A percentile compares a stretch with the other conserved stretches of the same genome.
Evolutionary conservation across 2,797 vertebrate genomes (phyloP).

Genomic region (Poecilia wingei): DNA sequence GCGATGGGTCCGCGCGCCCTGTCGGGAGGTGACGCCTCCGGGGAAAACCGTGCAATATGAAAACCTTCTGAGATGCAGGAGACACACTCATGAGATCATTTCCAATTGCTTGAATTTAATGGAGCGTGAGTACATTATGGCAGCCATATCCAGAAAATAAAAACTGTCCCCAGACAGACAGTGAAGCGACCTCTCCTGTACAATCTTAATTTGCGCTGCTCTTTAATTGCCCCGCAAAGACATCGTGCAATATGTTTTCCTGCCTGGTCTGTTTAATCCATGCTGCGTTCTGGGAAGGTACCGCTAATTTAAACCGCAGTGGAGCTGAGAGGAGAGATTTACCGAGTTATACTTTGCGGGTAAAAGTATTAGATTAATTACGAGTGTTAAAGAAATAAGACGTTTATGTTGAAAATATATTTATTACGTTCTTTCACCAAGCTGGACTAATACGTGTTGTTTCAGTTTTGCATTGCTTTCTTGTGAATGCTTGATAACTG

Average conservation of each 20-base stretch:
- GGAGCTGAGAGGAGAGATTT: constrained; percentile 32
- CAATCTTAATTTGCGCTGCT: constrained; percentile 38
- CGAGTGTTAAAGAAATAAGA: neutral
- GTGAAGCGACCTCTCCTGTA: constrained; percentile 41
- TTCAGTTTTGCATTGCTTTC: neutral
- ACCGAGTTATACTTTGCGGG: constrained; percentile 16
- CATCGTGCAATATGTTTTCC: constrained; percentile 56
- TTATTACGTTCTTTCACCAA: neutral
- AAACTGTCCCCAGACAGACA: constrained; percentile 29
- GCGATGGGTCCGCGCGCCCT: constrained; percentile 51
- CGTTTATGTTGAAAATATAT: neutral
- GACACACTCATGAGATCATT: constrained; percentile 26
- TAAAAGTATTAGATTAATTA: constrained; percentile 11
- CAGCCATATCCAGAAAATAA: constrained; percentile 29
- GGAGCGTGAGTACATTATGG: constrained; percentile 38
- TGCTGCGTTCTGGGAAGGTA: constrained; percentile 30
- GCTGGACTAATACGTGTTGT: neutral
- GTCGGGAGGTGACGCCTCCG: constrained; percentile 13
- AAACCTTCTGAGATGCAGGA: constrained; percentile 36
- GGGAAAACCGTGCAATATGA: constrained; percentile 45
- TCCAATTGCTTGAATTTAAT: constrained; percentile 28
- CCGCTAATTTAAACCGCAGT: constrained; percentile 16
- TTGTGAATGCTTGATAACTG: neutral
- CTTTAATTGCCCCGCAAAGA: constrained; percentile 53
- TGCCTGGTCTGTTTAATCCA: constrained; percentile 44